Percentiles rank a stretch among this genome's conserved stretches.
phyloP scores from a whole-genome alignment of 2,888 invertebrate genomes.

The Aricia artaxerxes region DNA sequence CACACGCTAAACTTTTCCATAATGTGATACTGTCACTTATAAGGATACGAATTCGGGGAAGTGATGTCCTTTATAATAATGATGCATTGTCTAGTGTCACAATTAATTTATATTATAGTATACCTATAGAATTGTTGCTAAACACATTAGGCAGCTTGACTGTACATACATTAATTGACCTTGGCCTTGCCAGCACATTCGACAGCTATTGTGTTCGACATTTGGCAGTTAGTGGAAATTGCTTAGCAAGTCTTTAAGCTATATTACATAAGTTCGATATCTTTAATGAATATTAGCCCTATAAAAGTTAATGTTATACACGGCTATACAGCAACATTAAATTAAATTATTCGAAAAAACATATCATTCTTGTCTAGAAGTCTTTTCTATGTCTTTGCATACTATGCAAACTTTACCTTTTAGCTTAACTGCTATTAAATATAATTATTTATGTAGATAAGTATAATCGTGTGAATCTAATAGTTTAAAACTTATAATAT shows the following conservation, averaged over 20 bases:
- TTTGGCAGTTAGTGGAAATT: not conserved
- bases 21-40: not conserved
- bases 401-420: no score
- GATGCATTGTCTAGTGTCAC: not conserved
- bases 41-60: not conserved
- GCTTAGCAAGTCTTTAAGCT: not conserved
- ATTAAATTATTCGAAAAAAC: not conserved
- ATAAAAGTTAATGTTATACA: not conserved
- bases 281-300: not conserved
- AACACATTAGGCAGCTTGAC: not conserved
- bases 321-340: not conserved
- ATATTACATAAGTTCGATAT: not conserved
- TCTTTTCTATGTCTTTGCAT: no score
- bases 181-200: constrained; percentile 7
- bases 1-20: not conserved
- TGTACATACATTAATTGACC: constrained; percentile 10
- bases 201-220: not conserved
- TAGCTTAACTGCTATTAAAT: no score
- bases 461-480: no score
- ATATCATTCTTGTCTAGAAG: no score
- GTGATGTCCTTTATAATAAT: not conserved
- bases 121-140: not conserved
- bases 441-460: no score
- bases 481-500: no score
- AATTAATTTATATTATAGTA: no score